Conservation (phyloP, 2,797 vertebrate species). For the Sebastiscus albofasciatus region DNA sequence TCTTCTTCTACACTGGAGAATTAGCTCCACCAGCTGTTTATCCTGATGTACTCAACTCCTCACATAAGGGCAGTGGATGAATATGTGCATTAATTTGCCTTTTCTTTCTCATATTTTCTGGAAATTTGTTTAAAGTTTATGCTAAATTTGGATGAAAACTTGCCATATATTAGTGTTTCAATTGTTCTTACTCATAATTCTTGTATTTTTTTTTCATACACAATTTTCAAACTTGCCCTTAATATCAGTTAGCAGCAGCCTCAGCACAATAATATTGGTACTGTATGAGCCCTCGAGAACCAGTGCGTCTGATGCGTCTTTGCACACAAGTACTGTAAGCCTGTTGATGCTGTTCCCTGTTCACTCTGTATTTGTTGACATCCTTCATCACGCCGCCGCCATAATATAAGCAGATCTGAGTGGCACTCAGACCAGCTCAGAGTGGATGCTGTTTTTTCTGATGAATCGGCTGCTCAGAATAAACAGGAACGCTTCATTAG, state of each 20-base stretch:
- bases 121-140: background rate
- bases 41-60: background rate
- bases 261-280: background rate
- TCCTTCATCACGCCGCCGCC: constrained; percentile 20
- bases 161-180: background rate
- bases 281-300: background rate
- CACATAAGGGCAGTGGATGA: background rate
- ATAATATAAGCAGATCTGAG: constrained; percentile 36
- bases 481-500: constrained; percentile 75
- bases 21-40: background rate
- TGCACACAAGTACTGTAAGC: background rate
- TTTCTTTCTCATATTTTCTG: too few relatives aligned
- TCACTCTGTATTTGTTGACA: constrained; percentile 15
- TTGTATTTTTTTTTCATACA: background rate
- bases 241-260: background rate
- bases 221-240: background rate
- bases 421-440: constrained; percentile 16
- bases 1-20: background rate
- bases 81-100: background rate
- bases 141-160: background rate
- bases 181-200: background rate
- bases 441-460: constrained; percentile 55
- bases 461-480: constrained; percentile 59
- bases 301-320: background rate
- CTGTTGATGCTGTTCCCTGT: background rate